Base-by-base conservation (phyloP, 2,113 vertebrate species). In the Falco punctatus region DNA sequence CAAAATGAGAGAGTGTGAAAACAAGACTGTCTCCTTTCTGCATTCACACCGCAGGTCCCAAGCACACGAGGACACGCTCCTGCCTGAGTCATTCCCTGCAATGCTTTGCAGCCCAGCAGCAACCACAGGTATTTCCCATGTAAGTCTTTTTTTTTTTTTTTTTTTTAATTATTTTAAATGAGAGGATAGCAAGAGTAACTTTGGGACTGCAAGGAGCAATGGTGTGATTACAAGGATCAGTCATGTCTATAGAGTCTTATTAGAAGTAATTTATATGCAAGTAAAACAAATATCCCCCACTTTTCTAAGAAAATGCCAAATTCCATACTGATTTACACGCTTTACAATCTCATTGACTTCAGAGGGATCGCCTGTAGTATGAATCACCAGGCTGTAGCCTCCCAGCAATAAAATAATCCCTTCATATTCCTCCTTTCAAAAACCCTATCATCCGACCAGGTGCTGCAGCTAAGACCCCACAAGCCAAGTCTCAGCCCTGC, bases 271-370 rank as follows among this genome's bases (percentile, higher is more conserved):
- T 96, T 77, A 59, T 81, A 92, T 77, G 90, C 82, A 33, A 93
- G 67, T 12, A n/a, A 70, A 85, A 58, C 33, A 87, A 95, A 95
- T 57, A 89, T 52, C 30, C 61, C 13, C 44, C 42, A 1, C 55
- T 93, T 88, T 42, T 80, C 81, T 33, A 88, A 18, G 67, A 86
- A 83, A 94, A 86, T 0, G 18, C 51, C 2, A 1, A 71, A 95
- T 90, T 88, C 94, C 67, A 24, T 5, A 6, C 38, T 35, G 75
- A 95, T 93, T 93, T 88, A 35, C 90, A 91, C 0, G 30, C 92
- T 84, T 67, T 38, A 32, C 86, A 92, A 96, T 86, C 94, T 70
- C 90, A 72, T 32, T 66, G 94, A 94, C 86, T 95, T 92, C 95
- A 95, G 88, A 94, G 48, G 85, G 58, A 92, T 14, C 46, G 91